Evolutionary conservation across 2,888 invertebrate species (phyloP), one percentile per base, ranked within the genome.

Genomic region (Sabatieria punctata): DNA sequence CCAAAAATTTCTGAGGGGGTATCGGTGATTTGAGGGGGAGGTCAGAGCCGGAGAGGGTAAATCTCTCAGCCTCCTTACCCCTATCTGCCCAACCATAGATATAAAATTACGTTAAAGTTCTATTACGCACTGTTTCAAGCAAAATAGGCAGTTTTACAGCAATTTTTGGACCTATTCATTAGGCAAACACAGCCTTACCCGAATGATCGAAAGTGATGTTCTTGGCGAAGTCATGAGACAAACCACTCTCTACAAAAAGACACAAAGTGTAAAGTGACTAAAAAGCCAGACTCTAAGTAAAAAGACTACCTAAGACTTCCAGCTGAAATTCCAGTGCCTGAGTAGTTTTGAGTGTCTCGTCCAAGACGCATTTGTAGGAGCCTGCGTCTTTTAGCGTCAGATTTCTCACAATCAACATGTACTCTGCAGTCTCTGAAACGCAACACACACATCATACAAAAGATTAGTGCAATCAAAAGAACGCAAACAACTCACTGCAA

Each of bases 201-300:
- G 45, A 15, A 23, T 48, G 33, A 23, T 48, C 48, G 19, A 39
- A 48, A 19, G 48, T 46, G 6, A 48, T 39, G n/a, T 48, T 48
- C 27, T 48, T 19, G 30, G 24, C 11, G 24, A 43, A 48, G 4
- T 37, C 36, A 11, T 22, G 37, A 26, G 22, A 35, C 25, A 46
- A 21, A 2, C 45, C 44, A 23, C 48, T 46, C 24, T 43, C 48
- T 48, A 24, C 18, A 46, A 45, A 21, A 15, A 42, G 4, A 43
- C 15, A 41, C n/a, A n/a, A n/a, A n/a, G n/a, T n/a, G n/a, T n/a
- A n/a, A n/a, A n/a, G n/a, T n/a, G n/a, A n/a, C n/a, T n/a, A n/a
- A n/a, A n/a, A n/a, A n/a, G n/a, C n/a, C n/a, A n/a, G n/a, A n/a
- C n/a, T n/a, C n/a, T n/a, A n/a, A 19, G 22, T 11, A n/a, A n/a